Evolutionary conservation across 1,140 invertebrate genomes (phyloP).

Genomic region (Augochlora pura): DNA sequence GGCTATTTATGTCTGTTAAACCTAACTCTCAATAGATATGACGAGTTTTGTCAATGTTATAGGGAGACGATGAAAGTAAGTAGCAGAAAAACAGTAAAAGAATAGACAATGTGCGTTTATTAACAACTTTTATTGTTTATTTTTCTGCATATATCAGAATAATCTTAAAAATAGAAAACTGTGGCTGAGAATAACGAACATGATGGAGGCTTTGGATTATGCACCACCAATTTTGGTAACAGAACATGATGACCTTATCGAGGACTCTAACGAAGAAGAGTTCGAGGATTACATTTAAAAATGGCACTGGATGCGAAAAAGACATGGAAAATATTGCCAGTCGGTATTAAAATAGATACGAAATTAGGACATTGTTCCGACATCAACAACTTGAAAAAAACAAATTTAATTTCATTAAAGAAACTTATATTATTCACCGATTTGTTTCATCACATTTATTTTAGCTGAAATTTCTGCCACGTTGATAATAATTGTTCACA

Average conservation of each 20-base stretch:
- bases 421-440: background rate
- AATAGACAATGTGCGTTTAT: constrained; percentile 52
- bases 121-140: constrained; percentile 56
- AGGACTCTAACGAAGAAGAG: constrained; percentile 6
- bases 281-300: constrained; percentile 28
- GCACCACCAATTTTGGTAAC: constrained; percentile 48
- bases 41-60: constrained; percentile 70
- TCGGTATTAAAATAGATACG: background rate
- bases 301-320: constrained; percentile 13
- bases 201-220: constrained; percentile 61
- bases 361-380: background rate
- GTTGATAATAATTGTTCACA: background rate
- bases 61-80: constrained; percentile 66
- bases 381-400: background rate
- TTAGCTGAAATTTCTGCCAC: too few species aligned
- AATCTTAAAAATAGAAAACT: constrained; percentile 69
- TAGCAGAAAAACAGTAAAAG: too few species aligned
- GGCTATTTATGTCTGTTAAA: constrained; percentile 74
- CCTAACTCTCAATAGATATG: constrained; percentile 62
- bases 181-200: constrained; percentile 65
- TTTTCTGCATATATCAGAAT: constrained; percentile 60
- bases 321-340: background rate
- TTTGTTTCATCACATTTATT: too few species aligned
- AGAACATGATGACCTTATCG: constrained; percentile 15
- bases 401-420: too few species aligned